Evolutionary conservation across 2,113 vertebrate species (phyloP).

Genomic region (Haemorhous mexicanus): DNA sequence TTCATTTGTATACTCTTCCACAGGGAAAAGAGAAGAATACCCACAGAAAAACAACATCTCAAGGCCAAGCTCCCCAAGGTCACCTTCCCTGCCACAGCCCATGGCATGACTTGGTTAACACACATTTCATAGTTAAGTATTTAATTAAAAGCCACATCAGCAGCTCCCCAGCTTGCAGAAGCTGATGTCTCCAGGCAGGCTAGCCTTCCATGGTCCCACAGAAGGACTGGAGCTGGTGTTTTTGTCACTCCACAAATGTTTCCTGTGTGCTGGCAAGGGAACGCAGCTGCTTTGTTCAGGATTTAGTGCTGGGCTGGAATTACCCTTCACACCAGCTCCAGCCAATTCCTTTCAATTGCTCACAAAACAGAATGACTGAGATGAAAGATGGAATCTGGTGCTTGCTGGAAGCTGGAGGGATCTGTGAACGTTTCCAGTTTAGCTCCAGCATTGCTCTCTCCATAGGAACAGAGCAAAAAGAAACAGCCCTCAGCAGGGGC

Average conservation of each 20-base stretch:
- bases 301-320: neutral
- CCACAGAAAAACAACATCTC: neutral
- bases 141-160: neutral
- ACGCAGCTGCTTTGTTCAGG: neutral
- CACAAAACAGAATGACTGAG: neutral
- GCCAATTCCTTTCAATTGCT: neutral
- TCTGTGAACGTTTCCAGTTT: neutral
- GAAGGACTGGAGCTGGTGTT: neutral
- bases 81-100: neutral
- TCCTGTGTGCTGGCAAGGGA: neutral
- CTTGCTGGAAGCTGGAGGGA: neutral
- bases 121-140: neutral
- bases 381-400: neutral
- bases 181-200: neutral
- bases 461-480: conserved; percentile 5
- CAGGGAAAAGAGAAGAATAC: neutral
- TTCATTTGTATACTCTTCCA: neutral
- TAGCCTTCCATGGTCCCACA: neutral
- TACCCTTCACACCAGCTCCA: neutral
- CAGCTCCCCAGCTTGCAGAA: neutral
- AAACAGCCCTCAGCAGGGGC: neutral
- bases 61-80: neutral
- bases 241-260: neutral
- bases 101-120: neutral
- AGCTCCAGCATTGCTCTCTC: conserved; percentile 13